Base-by-base conservation (phyloP, 1,140 invertebrate species). In the Lepidurus couesii region DNA sequence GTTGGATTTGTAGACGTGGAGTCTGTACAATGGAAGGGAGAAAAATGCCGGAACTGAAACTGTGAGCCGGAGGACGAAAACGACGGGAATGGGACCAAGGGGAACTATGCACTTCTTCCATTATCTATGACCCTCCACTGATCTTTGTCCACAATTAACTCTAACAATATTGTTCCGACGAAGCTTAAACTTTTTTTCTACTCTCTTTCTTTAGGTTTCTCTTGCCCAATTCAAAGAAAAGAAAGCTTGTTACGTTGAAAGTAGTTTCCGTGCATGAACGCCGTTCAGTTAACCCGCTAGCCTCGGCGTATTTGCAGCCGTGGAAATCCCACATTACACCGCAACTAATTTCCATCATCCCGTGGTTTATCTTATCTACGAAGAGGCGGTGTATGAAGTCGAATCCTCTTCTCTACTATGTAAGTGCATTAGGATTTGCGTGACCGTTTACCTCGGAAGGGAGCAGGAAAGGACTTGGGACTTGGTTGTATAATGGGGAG, bases 91-190 rank as follows among this genome's bases (percentile, higher is more conserved):
- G 21, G 21, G 53, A 65, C 53, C 53, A n/a, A 21, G 53, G 53
- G 53, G 9, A 65, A 65, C 13, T 65, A 16, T 65, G 53, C 21
- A 7, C 53, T 65, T 13, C 53, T 65, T 13, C 13, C 13, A 65
- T 65, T 65, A 21, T 65, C 53, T 65, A 65, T 65, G 53, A 65
- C 53, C 53, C 53, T 65, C 8, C 21, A 16, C 53, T 65, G 53
- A 65, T 65, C 13, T 47, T 16, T 65, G 53, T 9, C n/a, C 53
- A 65, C 53, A 65, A 65, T 65, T 65, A 65, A 65, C 53, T 65
- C 53, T 16, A 65, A 65, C n/a, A 65, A 65, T 65, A 65, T 16
- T 65, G 53, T 65, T 21, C 53, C 21, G 53, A 65, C 16, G 53
- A 65, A 13, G 53, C 6, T 65, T 65, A n/a, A 7, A 7, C 53